Conservation (phyloP, 2,113 vertebrate genomes). For the Clarias magur region DNA sequence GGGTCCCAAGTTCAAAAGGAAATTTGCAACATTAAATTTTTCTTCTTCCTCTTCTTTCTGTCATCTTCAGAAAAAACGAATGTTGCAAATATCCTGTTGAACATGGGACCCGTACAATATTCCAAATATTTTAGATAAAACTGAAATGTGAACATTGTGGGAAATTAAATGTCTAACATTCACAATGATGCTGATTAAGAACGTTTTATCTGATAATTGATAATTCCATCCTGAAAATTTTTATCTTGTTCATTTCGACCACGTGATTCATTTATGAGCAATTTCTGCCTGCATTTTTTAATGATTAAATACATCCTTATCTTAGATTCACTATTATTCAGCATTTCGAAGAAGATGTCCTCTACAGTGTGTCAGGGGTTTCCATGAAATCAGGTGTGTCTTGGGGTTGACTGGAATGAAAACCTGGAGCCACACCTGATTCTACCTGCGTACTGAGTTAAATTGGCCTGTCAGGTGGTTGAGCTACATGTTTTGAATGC, state of each 20-base stretch:
- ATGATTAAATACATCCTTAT: neutral
- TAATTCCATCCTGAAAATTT: neutral
- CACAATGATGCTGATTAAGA: neutral
- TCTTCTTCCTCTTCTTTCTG: no score
- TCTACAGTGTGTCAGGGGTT: neutral
- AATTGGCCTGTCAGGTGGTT: neutral
- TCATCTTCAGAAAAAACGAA: no score
- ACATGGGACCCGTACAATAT: no score
- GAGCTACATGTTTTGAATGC: neutral
- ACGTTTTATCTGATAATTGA: neutral
- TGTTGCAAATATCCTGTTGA: no score
- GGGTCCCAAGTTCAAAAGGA: no score
- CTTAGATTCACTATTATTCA: neutral
- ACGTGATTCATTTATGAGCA: neutral
- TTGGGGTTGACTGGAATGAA: no score
- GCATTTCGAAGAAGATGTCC: neutral
- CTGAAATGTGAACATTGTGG: no score
- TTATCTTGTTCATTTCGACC: neutral
- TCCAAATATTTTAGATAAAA: no score
- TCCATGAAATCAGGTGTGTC: neutral
- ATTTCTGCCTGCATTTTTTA: neutral
- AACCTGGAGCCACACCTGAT: neutral
- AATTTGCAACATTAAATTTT: no score
- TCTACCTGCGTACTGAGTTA: neutral
- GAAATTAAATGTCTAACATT: no score